Base-by-base conservation (phyloP, 2,113 vertebrate genomes). In the Columba livia region DNA sequence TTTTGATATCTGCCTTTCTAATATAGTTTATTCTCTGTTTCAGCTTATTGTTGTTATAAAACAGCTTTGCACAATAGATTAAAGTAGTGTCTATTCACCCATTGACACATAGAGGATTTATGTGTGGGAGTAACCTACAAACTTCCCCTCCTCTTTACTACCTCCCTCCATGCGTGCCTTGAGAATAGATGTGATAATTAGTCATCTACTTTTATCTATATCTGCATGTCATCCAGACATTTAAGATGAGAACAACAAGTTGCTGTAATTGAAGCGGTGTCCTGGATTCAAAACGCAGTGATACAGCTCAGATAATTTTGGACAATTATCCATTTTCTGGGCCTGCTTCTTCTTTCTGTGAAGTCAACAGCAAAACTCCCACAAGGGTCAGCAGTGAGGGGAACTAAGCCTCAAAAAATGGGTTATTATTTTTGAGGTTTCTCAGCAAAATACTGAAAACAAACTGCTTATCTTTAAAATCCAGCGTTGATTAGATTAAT, bases 181-280 rank as follows among this genome's bases (percentile, higher is more conserved):
- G 78, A 95, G 91, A 97, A 95, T 95, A 93, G 94, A 96, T 82
- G 89, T 95, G 94, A 91, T 96, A 97, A 97, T 96, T 96, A 96
- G 88, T 96, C 91, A 96, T 96, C 85, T 88, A 84, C 90, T 97
- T 96, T 97, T 94, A 93, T 93, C 88, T 95, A 90, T 96, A 96
- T 95, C 80, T 96, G 77, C 95, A 93, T 93, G 67, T 81, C 34
- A 93, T 92, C 69, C 71, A 95, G 81, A 94, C 83, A 51, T 93
- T 94, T 95, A 85, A 94, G 82, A 92, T 90, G 66, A 93, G 90
- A 95, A 92, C 89, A 96, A 84, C 38, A 85, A 93, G 84, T 92
- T 6, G 5, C 71, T 88, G 61, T 80, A 88, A 47, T 23, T 64
- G 80, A 92, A 79, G 56, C 3, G 0, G 24, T 42, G 66, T 92